Base-by-base conservation (phyloP, 2,888 invertebrate species). In the Nebria brevicollis region DNA sequence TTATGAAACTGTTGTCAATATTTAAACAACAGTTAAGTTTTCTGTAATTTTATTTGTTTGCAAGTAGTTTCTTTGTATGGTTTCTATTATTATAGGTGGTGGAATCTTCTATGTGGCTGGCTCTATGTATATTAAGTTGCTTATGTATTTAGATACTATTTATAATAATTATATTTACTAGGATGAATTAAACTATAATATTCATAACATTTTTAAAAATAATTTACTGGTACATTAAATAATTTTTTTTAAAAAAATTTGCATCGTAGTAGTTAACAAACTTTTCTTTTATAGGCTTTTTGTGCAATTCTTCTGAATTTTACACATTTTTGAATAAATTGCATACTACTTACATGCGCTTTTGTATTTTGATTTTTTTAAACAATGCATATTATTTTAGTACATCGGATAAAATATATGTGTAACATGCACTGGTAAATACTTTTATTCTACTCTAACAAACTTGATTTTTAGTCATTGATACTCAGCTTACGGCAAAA, bases 401-500 rank as follows among this genome's bases (percentile, higher is more conserved):
- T 70, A 72, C 25, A 41, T 41, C 11, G 42, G 13, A 66, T 13
- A 20, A 68, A 68, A 26, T 13, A n/a, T 26, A 54, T 11, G 1
- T 54, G 54, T 54, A 54, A 3, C 54, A 11, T 8, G 54, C 13
- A 54, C 54, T 54, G 13, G 54, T 11, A 54, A 11, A 54, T 54
- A 8, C 13, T 13, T 54, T 54, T 8, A 13, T 54, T 8, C 13
- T 54, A 7, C 13, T 54, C 54, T 54, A 54, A 54, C 54, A 54
- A 54, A 54, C 13, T 8, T 54, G 75, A 86, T 83, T 88, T 89
- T 76, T 91, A 96, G 94, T 93, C 94, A 77, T 91, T 97, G 85
- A 92, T 95, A 84, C 92, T 94, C 86, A 95, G 92, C 87, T 90
- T 97, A 84, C 93, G 94, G 85, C 95, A 96, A 88, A 95, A 96